These are phyloP conservation scores for Caenorhabditis macrosperma DNA, from an alignment of 2,888 invertebrate species.

Conservation along the genomic window DNA sequence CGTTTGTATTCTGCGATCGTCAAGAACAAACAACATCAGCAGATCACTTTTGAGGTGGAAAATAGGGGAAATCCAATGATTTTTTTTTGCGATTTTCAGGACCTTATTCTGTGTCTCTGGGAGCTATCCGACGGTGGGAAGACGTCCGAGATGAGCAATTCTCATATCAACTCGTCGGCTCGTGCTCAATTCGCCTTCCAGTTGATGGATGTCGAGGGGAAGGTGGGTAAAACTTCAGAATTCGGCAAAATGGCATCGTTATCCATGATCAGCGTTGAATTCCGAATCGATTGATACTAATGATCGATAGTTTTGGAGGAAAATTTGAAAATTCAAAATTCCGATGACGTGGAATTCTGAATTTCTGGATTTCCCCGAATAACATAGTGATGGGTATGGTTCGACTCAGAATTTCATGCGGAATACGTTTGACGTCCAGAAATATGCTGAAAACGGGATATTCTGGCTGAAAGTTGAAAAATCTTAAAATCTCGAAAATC, in stretches of 20 bases:
- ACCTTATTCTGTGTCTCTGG: conserved; percentile 32
- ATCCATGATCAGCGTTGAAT: neutral
- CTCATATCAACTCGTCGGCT: conserved; percentile 66
- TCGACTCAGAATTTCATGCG: neutral
- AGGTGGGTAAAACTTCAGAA: conserved; percentile 46
- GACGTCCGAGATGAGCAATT: conserved; percentile 48
- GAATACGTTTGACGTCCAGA: neutral
- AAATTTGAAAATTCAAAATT: neutral
- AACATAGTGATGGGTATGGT: neutral
- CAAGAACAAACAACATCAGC: conserved; percentile 66
- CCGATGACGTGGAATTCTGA: neutral
- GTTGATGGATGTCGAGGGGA: conserved; percentile 71
- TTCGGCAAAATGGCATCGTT: neutral
- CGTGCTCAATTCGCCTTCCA: conserved; percentile 72
- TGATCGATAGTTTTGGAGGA: neutral
- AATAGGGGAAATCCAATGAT: neutral
- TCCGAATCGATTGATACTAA: neutral
- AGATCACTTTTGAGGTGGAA: conserved; percentile 69
- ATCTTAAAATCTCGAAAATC: no score
- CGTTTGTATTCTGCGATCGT: conserved; percentile 72
- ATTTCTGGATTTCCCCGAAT: neutral
- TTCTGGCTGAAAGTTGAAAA: no score
- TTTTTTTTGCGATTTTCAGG: neutral
- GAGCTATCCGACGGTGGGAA: conserved; percentile 65
- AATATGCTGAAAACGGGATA: neutral